Evolutionary conservation across 53 echinoderm and acorn worm species (phyloP), one percentile per base, ranked within the genome.

Genomic region (Actinopyga echinites): DNA sequence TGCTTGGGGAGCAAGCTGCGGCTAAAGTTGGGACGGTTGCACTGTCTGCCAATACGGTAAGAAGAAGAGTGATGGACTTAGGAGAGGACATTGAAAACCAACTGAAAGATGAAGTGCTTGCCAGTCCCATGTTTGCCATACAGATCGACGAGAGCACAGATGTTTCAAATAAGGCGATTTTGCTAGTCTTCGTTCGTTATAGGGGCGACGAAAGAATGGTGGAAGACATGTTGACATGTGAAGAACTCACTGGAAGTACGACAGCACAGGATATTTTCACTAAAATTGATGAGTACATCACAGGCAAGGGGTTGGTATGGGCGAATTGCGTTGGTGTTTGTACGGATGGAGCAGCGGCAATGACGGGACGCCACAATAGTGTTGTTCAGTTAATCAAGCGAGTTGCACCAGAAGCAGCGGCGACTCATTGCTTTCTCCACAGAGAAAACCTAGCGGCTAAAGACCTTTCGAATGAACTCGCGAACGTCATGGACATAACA

Each of bases 81-180:
- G 81, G 81, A 34, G 81, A 81, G 35, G 81, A 81, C 28, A 81
- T 81, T 15, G 61, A 81, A 36, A 31, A 61, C 20, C 81, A 81
- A 60, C 81, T 81, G 61, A 7, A 68, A 17, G 69, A 36, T 30
- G 36, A 32, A 33, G 34, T 68, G 69, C 34, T 68, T 31, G 30
- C 69, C 36, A 66, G 66, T 66, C 75, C 49, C 6, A 49, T 26
- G 52, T 75, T 45, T 75, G 75, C 31, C 75, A 43, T 75, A 12
- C 75, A 75, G 31, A 10, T 75, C 25, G 81, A 81, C 34, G 62
- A 81, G 35, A 30, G 30, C 20, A 81, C 81, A 20, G 60, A 81
- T 36, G 37, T 81, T 36, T 31, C 63, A 13, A 81, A 81, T 10
- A 81, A 81, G 81, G 40, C 81, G 21, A 10, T 61, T 25, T n/a